Evolutionary conservation across 2,113 vertebrate genomes (phyloP), one percentile per base, ranked within the genome.

Genomic region (Picathartes gymnocephalus): DNA sequence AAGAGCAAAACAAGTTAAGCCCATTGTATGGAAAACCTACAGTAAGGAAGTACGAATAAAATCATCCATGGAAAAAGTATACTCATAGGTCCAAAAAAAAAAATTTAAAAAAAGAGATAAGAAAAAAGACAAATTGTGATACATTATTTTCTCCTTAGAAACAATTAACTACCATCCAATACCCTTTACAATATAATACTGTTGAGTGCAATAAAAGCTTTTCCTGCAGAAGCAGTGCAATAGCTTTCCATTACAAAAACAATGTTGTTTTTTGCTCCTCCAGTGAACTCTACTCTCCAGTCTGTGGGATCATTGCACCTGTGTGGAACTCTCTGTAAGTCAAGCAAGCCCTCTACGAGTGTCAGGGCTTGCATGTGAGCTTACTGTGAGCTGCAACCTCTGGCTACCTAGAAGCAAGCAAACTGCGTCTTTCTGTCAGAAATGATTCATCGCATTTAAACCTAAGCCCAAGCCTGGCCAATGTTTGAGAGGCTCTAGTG

Each of bases 361-460:
- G 53, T 21, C 60, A 62, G 27, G n/a, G 10, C 44, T 47, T 40
- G 33, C 23, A 4, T 4, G 48, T 47, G 64, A 58, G 44, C 30
- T 60, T 60, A 45, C 45, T 45, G 60, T 33, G 88, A 51, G 9
- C 51, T 73, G 22, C 0, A 0, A 35, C 44, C 70, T 77, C 71
- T 73, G 33, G 58, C 81, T 64, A 74, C 42, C 45, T 48, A 60
- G 20, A 33, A 6, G 28, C 0, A 0, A 94, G 31, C 16, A 68
- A 90, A 58, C 33, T 6, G 23, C 51, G 82, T 25, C 35, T 69
- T 95, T 92, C 79, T 68, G 30, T 66, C 48, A 81, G 45, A 91
- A 96, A 74, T 86, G 80, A 92, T 35, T 86, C 71, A 96, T 81
- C 79, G 44, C 21, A 60, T 72, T 81, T 56, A 83, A 87, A 73